Conservation (phyloP, 2,113 vertebrate genomes). For the Takifugu flavidus region DNA sequence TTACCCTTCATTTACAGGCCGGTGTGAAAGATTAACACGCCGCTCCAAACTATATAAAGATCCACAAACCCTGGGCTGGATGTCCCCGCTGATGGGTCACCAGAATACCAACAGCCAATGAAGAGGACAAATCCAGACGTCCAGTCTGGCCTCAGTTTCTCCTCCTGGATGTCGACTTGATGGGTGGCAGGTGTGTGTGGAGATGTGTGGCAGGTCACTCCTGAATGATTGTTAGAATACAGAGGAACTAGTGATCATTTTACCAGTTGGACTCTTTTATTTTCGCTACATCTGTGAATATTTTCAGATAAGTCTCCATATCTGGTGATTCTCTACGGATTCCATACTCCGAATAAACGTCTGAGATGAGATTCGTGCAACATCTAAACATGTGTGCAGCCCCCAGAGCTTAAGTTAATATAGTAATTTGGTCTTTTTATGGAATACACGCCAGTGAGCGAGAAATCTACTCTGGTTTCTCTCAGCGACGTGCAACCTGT, state of each 20-base stretch:
- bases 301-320: slow-evolving; percentile 56
- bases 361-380: slow-evolving; percentile 21
- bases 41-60: slow-evolving; percentile 7
- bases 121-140: too few species aligned
- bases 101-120: too few species aligned
- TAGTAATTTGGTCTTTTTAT: background rate
- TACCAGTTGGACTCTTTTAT: slow-evolving; percentile 12
- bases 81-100: too few species aligned
- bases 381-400: slow-evolving; percentile 5
- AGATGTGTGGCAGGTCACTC: background rate
- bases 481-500: slow-evolving; percentile 11
- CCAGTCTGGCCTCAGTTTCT: too few species aligned
- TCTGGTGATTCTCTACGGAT: slow-evolving; percentile 32
- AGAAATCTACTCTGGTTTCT: slow-evolving; percentile 6
- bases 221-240: background rate
- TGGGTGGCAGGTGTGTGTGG: too few species aligned
- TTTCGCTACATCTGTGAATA: slow-evolving; percentile 52
- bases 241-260: slow-evolving; percentile 1
- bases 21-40: slow-evolving; percentile 59
- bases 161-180: too few species aligned
- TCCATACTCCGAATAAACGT: slow-evolving; percentile 37
- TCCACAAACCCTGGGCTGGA: too few species aligned
- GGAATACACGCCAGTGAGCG: background rate
- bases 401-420: slow-evolving; percentile 2
- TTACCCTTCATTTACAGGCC: slow-evolving; percentile 63